Evolutionary conservation across 2,888 invertebrate genomes (phyloP), one percentile per base, ranked within the genome.

Genomic region (Netelia inedita): DNA sequence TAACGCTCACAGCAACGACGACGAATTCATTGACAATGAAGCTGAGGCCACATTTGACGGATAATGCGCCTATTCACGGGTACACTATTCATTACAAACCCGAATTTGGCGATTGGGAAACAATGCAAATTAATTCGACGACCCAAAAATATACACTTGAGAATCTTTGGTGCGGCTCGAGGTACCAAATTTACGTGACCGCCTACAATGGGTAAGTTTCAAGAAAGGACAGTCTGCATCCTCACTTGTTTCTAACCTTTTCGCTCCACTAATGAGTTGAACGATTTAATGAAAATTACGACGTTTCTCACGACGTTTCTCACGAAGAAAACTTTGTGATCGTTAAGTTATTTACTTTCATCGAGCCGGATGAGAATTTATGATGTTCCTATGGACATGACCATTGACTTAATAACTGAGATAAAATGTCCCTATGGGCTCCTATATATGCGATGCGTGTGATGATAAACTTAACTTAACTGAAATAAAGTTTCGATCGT

Each of bases 91-190:
- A 98, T 92, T 98, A 98, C 95, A 98, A 98, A 93, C 98, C 98
- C 78, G 98, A 98, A 94, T 98, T 98, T 91, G 98, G 98, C 19
- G 98, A 98, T 91, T 98, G 98, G 98, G 97, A 98, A 94, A 97
- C 97, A 9, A 96, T 97, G 82, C 97, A 98, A 94, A 96, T 96
- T 79, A 95, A 96, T 46, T 96, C 97, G 88, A 96, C 96, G 89
- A 96, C 96, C 41, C 97, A 96, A 89, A 98, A 97, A 74, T 97
- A 97, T 93, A 97, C 97, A 21, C 95, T 98, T 88, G 98, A 98
- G 90, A 97, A 97, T 92, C 94, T 99, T 83, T 96, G 97, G 94
- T 99, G 99, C 93, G 99, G 99, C 87, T 98, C 98, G 14, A 95
- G 97, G 92, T 99, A 99, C 94, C 98, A 98, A 93, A 96, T 99